phyloP scores from a whole-genome alignment of 2,113 vertebrate genomes.

The Mastomys natalensis region DNA sequence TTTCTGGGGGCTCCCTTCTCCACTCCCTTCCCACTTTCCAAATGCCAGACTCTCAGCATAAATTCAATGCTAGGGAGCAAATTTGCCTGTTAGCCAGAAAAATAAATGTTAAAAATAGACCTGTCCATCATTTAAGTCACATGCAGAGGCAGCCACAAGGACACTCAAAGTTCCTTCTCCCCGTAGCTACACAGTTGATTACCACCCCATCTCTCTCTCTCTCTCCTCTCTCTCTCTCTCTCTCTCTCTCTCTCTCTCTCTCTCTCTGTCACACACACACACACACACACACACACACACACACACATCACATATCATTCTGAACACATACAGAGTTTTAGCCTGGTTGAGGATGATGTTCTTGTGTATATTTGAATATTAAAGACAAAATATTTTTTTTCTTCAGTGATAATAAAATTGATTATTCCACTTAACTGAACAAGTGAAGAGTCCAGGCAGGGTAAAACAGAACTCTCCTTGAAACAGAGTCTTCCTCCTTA shows the following conservation, averaged over 20 bases:
- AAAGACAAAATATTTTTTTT: neutral
- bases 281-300: neutral
- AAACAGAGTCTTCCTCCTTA: fast-evolving
- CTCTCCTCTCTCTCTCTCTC: neutral
- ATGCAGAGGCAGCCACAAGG: neutral
- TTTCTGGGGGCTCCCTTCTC: neutral
- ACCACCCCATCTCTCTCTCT: too few relatives aligned
- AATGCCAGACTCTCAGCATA: neutral
- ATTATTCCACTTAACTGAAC: neutral
- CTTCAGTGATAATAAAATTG: neutral
- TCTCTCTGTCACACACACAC: neutral
- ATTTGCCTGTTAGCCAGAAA: neutral
- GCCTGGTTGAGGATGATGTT: neutral
- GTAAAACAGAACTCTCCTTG: fast-evolving
- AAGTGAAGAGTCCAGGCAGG: fast-evolving
- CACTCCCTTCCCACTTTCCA: too few relatives aligned
- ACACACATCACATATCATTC: neutral
- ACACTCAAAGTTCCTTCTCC: neutral
- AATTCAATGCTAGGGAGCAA: neutral
- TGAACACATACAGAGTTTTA: too few relatives aligned
- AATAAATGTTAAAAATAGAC: neutral
- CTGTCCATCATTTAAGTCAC: neutral
- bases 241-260: neutral
- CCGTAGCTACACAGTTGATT: fast-evolving
- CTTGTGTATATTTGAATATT: too few relatives aligned